Evolutionary conservation across 2,113 vertebrate genomes (phyloP).

Genomic region (Strix uralensis): DNA sequence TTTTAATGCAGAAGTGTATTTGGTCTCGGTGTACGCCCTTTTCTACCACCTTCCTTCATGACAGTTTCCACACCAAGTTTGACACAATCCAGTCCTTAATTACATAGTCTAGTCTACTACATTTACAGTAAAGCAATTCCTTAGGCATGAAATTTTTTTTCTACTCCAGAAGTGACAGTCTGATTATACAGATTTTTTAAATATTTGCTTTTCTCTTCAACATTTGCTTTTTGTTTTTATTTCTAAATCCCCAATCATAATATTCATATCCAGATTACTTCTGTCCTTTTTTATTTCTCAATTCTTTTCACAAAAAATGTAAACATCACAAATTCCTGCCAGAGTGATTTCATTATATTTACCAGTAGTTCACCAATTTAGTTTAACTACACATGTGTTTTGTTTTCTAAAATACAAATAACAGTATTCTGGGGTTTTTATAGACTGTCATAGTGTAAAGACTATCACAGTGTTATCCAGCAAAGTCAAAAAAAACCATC

Average conservation of each 20-base stretch:
- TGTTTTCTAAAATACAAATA: not conserved
- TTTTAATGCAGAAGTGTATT: not conserved
- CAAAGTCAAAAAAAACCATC: not conserved
- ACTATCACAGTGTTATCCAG: not conserved
- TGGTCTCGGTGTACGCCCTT: not conserved
- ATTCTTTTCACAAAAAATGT: not conserved
- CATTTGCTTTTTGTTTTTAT: not conserved
- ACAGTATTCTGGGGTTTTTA: not conserved
- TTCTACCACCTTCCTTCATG: not conserved
- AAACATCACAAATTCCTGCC: not conserved
- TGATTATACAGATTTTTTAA: not conserved
- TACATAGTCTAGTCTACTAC: not conserved
- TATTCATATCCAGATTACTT: not conserved
- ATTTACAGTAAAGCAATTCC: not conserved
- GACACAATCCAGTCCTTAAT: not conserved
- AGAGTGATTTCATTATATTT: not conserved
- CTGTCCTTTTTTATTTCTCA: not conserved
- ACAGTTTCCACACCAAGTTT: not conserved
- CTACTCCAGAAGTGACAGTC: not conserved
- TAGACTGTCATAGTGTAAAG: no score
- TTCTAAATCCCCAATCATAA: not conserved
- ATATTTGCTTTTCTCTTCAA: not conserved
- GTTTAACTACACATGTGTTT: not conserved
- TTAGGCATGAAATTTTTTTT: not conserved
- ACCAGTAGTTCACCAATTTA: not conserved